A percentile compares a stretch with the other conserved stretches of the same genome.
These are phyloP conservation scores for Peromyscus polionotus DNA, from an alignment of 2,113 vertebrate genomes.

Conservation along the genomic window DNA sequence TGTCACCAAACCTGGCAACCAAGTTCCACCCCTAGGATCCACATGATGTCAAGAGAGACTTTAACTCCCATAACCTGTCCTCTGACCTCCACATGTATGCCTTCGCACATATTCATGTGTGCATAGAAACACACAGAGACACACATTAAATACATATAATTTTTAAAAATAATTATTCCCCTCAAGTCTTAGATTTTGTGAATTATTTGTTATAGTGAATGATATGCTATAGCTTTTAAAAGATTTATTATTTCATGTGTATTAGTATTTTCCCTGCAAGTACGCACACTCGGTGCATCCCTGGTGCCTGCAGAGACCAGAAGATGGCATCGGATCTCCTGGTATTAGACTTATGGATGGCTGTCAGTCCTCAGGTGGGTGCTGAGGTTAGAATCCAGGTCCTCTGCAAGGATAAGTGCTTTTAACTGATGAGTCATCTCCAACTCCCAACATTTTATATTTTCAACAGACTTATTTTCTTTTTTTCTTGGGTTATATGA, in stretches of 20 bases:
- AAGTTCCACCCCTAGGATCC: not conserved
- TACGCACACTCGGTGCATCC: not conserved
- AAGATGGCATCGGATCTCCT: not conserved
- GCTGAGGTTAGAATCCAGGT: not conserved
- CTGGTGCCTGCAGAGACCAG: not conserved
- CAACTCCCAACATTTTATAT: not conserved
- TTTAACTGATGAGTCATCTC: not conserved
- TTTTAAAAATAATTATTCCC: not conserved
- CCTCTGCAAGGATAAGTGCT: not conserved
- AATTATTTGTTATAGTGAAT: not conserved
- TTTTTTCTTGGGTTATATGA: not conserved
- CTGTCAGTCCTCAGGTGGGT: not conserved
- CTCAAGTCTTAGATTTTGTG: not conserved
- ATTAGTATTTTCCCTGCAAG: not conserved
- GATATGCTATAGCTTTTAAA: not conserved
- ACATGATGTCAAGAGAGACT: not conserved
- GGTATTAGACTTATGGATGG: not conserved
- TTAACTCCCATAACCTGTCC: too few relatives aligned
- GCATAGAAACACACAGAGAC: not conserved
- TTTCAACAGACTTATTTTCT: slow-evolving; percentile 22
- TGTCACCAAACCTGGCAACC: not conserved
- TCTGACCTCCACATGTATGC: too few relatives aligned
- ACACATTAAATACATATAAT: not conserved
- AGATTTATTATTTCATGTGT: not conserved
- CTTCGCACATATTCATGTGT: not conserved